phyloP scores from a whole-genome alignment of 2,113 vertebrate species.

The Cepphus grylle region DNA sequence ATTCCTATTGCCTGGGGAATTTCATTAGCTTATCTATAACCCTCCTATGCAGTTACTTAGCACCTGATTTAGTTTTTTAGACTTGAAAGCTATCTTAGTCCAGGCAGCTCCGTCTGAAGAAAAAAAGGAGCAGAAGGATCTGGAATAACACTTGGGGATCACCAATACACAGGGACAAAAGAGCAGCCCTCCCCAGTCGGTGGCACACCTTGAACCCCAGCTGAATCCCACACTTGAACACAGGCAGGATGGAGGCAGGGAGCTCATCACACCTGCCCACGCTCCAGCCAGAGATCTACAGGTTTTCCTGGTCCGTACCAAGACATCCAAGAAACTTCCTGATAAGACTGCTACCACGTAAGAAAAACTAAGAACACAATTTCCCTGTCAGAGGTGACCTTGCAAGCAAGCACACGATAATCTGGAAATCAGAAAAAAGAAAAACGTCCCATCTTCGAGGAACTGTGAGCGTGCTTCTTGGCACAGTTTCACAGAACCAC shows the following conservation, averaged over 20 bases:
- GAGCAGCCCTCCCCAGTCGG: not conserved
- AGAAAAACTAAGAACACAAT: not conserved
- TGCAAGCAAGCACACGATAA: rapidly evolving
- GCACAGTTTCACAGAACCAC: not conserved
- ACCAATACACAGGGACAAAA: not conserved
- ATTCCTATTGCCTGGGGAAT: not conserved
- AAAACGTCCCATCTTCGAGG: rapidly evolving
- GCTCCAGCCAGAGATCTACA: not conserved
- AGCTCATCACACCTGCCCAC: not conserved
- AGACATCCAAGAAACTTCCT: rapidly evolving
- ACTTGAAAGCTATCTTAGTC: not conserved
- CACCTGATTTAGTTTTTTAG: not conserved
- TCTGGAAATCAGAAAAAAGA: not conserved
- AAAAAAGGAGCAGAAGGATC: not conserved
- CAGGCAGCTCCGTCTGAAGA: not conserved
- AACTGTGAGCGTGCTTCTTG: not conserved
- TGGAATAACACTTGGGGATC: not conserved
- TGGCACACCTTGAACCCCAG: not conserved
- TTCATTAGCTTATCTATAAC: not conserved
- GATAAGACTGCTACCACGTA: rapidly evolving
- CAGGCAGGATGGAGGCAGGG: not conserved
- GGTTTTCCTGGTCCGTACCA: not conserved
- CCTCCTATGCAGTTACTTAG: not conserved
- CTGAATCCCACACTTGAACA: not conserved
- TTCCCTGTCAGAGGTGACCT: not conserved